Percentiles rank a stretch among this genome's conserved stretches.
Evolutionary conservation across 2,888 invertebrate genomes (phyloP).

Genomic region (Spisula subtruncata): DNA sequence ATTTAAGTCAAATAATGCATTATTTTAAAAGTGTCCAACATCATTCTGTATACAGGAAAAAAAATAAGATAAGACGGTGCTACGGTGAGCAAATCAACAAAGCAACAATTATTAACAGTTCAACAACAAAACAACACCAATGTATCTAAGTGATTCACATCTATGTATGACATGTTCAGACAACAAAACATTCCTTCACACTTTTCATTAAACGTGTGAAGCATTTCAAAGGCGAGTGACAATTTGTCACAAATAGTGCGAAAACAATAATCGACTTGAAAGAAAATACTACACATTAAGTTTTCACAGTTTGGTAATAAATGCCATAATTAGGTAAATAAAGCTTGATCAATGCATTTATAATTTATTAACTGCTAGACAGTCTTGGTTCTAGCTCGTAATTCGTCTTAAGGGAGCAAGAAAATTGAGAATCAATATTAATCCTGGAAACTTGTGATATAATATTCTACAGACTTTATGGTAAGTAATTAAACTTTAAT

Average conservation of each 20-base stretch:
- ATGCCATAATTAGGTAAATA: background rate
- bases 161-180: background rate
- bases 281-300: background rate
- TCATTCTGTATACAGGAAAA: too few species aligned
- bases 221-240: background rate
- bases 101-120: too few species aligned
- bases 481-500: too few species aligned
- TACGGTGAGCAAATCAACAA: too few species aligned
- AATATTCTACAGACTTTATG: too few species aligned
- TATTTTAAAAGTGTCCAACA: too few species aligned
- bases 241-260: background rate
- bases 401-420: too few species aligned
- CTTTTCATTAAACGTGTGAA: background rate
- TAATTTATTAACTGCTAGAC: background rate
- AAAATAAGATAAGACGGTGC: too few species aligned
- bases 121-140: background rate
- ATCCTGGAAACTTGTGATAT: too few species aligned
- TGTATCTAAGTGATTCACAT: background rate
- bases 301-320: background rate
- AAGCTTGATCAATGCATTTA: background rate
- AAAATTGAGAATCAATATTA: too few species aligned
- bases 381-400: too few species aligned
- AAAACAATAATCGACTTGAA: background rate
- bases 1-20: too few species aligned
- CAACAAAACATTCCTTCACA: background rate